Conservation (phyloP, 2,797 vertebrate genomes). For the Pseudomugil gertrudae region DNA sequence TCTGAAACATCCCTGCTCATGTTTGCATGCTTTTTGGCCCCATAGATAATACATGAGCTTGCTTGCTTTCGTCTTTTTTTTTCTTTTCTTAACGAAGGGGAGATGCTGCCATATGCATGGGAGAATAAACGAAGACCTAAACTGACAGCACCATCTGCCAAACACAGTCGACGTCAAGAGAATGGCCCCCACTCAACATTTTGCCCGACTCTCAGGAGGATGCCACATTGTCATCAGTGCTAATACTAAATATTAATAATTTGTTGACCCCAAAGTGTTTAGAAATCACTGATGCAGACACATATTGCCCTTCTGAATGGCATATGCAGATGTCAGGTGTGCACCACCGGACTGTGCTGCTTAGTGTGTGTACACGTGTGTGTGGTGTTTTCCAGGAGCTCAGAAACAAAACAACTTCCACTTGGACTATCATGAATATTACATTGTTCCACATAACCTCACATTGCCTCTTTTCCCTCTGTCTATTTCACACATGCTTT, state of each 20-base stretch:
- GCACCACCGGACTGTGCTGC: conserved; percentile 61
- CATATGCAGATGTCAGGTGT: conserved; percentile 87
- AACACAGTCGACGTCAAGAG: conserved; percentile 84
- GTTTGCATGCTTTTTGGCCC: conserved; percentile 87
- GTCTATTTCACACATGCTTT: conserved; percentile 13
- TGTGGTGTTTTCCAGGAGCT: conserved; percentile 70
- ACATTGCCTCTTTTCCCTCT: conserved; percentile 50
- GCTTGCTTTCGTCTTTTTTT: conserved; percentile 65
- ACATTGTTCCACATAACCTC: conserved; percentile 69
- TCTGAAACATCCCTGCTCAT: conserved; percentile 83
- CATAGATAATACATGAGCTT: conserved; percentile 90
- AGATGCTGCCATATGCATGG: conserved; percentile 87
- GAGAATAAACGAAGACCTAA: conserved; percentile 87
- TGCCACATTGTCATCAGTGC: conserved; percentile 82
- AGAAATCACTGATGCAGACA: conserved; percentile 84
- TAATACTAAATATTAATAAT: conserved; percentile 83
- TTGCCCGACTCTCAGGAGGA: conserved; percentile 81
- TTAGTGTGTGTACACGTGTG: conserved; percentile 41
- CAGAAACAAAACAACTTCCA: conserved; percentile 74
- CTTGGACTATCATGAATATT: conserved; percentile 83
- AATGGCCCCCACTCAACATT: conserved; percentile 79
- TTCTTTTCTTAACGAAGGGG: conserved; percentile 78
- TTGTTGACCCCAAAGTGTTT: conserved; percentile 89
- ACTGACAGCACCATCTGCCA: conserved; percentile 91
- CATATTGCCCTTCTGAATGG: conserved; percentile 82